Evolutionary conservation across 1,140 invertebrate genomes (phyloP).

Genomic region (Galleria mellonella): DNA sequence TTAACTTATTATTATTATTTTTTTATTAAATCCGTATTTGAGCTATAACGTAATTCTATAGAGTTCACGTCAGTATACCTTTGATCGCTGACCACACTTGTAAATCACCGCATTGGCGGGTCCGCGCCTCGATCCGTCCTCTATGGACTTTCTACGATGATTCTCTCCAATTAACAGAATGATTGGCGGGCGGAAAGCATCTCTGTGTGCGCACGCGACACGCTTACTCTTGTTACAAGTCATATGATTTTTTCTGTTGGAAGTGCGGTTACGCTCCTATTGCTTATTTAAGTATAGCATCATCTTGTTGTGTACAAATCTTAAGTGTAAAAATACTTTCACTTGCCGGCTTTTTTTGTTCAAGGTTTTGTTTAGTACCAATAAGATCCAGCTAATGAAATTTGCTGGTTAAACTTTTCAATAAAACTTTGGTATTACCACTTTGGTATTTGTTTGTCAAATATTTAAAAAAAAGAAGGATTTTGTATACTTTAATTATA

Average conservation of each 20-base stretch:
- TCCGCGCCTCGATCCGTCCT: background rate
- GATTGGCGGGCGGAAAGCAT: slow-evolving; percentile 56
- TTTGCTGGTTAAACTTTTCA: too few relatives aligned
- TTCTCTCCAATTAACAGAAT: slow-evolving; percentile 73
- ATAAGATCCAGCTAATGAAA: too few relatives aligned
- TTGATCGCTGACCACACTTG: background rate
- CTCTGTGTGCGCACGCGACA: slow-evolving; percentile 56
- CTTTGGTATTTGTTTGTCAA: too few relatives aligned
- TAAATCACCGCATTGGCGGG: background rate
- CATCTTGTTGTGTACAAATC: background rate
- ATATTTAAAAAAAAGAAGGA: too few relatives aligned
- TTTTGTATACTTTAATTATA: too few relatives aligned
- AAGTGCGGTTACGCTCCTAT: slow-evolving; percentile 4
- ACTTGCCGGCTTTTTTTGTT: too few relatives aligned
- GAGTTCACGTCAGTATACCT: slow-evolving; percentile 4
- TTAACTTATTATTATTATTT: too few relatives aligned
- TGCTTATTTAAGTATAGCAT: background rate
- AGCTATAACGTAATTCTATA: too few relatives aligned
- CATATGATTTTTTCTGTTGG: slow-evolving; percentile 38
- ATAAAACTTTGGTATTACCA: too few relatives aligned
- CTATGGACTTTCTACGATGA: slow-evolving; percentile 61
- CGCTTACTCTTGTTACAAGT: slow-evolving; percentile 59
- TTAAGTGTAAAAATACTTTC: background rate
- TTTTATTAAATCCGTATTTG: too few relatives aligned
- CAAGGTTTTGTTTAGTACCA: too few relatives aligned